phyloP scores from a whole-genome alignment of 2,797 vertebrate species.

The Moxostoma hubbsi region DNA sequence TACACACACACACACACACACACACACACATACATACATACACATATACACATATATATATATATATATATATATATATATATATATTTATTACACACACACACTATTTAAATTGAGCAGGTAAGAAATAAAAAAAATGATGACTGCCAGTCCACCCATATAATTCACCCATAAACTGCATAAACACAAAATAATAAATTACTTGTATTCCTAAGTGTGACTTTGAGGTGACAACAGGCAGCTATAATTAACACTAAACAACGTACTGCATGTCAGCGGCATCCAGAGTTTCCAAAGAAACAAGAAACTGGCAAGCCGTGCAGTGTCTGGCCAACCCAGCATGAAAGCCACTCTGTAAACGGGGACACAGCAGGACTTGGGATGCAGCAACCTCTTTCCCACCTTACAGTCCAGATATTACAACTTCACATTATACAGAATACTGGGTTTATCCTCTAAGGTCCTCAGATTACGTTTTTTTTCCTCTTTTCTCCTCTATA shows the following conservation, averaged over 20 bases:
- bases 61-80: no score
- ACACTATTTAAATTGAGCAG: background rate
- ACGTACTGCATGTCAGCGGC: conserved; percentile 36
- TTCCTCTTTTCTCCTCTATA: background rate
- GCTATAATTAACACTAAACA: conserved; percentile 35
- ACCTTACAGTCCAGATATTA: conserved; percentile 54
- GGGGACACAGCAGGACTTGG: conserved; percentile 62
- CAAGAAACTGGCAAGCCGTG: conserved; percentile 63
- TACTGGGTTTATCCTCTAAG: background rate
- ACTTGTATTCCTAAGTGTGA: background rate
- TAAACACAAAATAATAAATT: background rate
- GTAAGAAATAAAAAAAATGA: background rate
- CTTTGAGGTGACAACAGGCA: conserved; percentile 59
- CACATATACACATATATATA: no score
- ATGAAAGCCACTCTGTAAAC: conserved; percentile 38
- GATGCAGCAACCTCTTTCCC: conserved; percentile 71
- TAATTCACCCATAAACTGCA: background rate
- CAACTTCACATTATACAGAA: conserved; percentile 6
- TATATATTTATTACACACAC: no score
- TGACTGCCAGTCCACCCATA: background rate
- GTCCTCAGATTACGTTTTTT: conserved; percentile 2
- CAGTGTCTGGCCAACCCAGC: conserved; percentile 67
- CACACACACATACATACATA: no score
- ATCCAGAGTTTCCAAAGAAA: conserved; percentile 69
- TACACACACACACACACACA: no score